A percentile compares a stretch with the other conserved stretches of the same genome.
phyloP scores from a whole-genome alignment of 1,140 invertebrate species.

The Drosophila simulans region DNA sequence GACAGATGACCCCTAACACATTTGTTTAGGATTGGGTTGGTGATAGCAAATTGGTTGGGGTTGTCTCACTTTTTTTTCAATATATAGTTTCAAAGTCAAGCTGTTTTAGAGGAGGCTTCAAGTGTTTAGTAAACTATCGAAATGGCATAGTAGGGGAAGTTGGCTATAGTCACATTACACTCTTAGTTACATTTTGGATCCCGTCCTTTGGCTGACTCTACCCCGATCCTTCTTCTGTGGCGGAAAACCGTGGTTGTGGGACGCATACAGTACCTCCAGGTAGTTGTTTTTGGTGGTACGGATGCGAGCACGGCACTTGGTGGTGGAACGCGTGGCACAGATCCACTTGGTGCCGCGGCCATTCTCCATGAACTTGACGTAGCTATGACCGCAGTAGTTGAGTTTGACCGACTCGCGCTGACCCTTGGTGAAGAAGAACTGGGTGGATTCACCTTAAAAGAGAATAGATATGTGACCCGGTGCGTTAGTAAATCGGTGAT shows the following conservation, averaged over 20 bases:
- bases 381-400: constrained; percentile 69
- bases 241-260: constrained; percentile 61
- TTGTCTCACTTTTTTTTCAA: too few relatives aligned
- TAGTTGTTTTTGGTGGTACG: constrained; percentile 59
- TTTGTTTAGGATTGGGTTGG: too few relatives aligned
- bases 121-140: too few relatives aligned
- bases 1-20: too few relatives aligned
- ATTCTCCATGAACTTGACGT: constrained; percentile 80
- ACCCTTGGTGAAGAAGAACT: constrained; percentile 69
- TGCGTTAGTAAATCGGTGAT: constrained; percentile 29
- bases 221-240: constrained; percentile 9
- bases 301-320: constrained; percentile 75
- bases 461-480: constrained; percentile 13
- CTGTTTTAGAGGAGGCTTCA: too few relatives aligned
- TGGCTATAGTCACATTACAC: not conserved
- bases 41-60: too few relatives aligned
- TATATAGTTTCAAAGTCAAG: too few relatives aligned
- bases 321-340: constrained; percentile 76
- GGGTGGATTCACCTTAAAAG: constrained; percentile 36
- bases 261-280: constrained; percentile 62
- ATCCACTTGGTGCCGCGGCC: constrained; percentile 79
- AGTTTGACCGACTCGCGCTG: constrained; percentile 76
- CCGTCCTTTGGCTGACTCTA: not conserved
- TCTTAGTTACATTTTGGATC: constrained; percentile 10
- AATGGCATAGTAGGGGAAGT: not conserved